phyloP scores from a whole-genome alignment of 2,888 invertebrate genomes.

The Hydropsyche betteni region DNA sequence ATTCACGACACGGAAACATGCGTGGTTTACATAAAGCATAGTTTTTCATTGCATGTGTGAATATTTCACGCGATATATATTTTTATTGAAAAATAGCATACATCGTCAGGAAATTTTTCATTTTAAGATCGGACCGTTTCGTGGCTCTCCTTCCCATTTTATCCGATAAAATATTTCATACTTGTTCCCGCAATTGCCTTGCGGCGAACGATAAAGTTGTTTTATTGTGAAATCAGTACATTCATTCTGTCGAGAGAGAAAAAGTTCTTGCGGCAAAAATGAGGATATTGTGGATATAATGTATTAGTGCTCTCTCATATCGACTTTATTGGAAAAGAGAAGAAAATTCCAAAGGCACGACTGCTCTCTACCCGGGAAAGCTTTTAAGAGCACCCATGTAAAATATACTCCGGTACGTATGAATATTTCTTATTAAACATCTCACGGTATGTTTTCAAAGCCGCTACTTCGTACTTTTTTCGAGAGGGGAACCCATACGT shows the following conservation, averaged over 20 bases:
- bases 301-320: conserved; percentile 29
- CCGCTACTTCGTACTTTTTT: no score
- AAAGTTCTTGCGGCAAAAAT: conserved; percentile 30
- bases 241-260: conserved; percentile 28
- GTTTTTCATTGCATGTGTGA: no score
- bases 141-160: neutral
- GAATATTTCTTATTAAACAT: conserved; percentile 11
- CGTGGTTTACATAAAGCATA: no score
- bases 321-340: conserved; percentile 30
- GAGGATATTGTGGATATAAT: conserved; percentile 32
- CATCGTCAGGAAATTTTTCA: conserved; percentile 5
- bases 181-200: conserved; percentile 31
- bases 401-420: conserved; percentile 9
- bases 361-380: conserved; percentile 27
- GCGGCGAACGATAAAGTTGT: conserved; percentile 28
- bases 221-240: conserved; percentile 33
- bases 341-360: conserved; percentile 24
- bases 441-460: no score
- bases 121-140: conserved; percentile 12
- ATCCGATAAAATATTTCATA: conserved; percentile 28
- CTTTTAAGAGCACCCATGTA: conserved; percentile 31
- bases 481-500: neutral
- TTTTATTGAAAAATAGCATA: no score
- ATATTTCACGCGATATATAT: no score
- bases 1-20: no score